Base-by-base conservation (phyloP, 2,888 invertebrate species). In the Copidosoma aretas region DNA sequence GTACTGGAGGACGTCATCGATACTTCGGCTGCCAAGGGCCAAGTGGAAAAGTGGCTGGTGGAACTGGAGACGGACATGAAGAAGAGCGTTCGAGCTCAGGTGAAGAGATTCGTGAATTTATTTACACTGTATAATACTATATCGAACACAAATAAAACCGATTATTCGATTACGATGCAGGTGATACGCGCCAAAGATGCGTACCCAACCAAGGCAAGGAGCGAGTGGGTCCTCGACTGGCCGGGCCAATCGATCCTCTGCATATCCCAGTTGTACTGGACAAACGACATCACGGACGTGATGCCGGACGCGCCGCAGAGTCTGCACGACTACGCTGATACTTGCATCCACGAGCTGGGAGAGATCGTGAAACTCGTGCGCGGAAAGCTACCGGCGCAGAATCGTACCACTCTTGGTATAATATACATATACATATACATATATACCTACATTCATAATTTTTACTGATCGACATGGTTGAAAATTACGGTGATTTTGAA, bases 181-280 rank as follows among this genome's bases (percentile, higher is more conserved):
- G 82, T 87, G 4, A 81, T 83, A 49, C 81, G 84, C 53, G 82
- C 87, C 1, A 81, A 86, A 72, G 82, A 84, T 25, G 85, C 81
- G 1, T 88, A 86, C 74, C 65, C 74, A 1, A 81, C 77, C 19
- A 84, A 83, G 66, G 56, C 71, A 0, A 78, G 88, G 59, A 81
- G 84, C 39, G 80, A 85, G 64, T 90, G 90, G 90, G 88, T 89
- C 0, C 80, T 87, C 41, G 85, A 87, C 56, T 90, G 89, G 89
- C 90, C 90, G 0, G 89, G 89, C 5, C 90, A 90, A 81, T 86
- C 89, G 8, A 86, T 90, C 10, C 84, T 94, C 69, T 91, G 91
- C 74, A 87, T 91, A 73, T 89, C 92, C 2, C 92, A 93, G 85
- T 89, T 94, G 72, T 95, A 91, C 80, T 97, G 97, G 97, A 97